A percentile compares a stretch with the other conserved stretches of the same genome.
These are phyloP conservation scores for Apodemia zela DNA, from an alignment of 2,888 invertebrate species.

Conservation along the genomic window DNA sequence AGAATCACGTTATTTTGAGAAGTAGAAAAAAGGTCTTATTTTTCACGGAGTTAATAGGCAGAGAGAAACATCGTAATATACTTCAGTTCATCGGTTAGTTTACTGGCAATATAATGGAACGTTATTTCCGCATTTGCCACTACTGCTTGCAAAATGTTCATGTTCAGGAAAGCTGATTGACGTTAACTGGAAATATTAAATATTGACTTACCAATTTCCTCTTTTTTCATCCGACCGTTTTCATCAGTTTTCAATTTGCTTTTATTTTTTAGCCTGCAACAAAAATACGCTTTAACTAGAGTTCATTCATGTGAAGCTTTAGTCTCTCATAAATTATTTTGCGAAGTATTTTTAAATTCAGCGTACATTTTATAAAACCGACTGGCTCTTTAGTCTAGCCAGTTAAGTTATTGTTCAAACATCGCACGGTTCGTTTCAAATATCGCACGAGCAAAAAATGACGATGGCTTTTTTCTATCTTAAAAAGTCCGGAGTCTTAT, in stretches of 20 bases:
- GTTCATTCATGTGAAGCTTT: neutral
- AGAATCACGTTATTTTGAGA: no score
- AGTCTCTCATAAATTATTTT: constrained; percentile 5
- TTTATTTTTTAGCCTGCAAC: constrained; percentile 63
- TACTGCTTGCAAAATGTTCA: constrained; percentile 1
- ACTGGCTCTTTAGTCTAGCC: neutral
- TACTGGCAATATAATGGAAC: no score
- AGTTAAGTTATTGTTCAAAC: no score
- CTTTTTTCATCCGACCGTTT: constrained; percentile 50
- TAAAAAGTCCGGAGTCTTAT: no score
- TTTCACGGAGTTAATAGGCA: no score
- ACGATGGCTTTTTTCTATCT: no score
- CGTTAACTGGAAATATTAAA: constrained; percentile 20
- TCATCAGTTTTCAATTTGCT: constrained; percentile 56
- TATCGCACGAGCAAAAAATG: no score
- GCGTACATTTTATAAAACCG: neutral
- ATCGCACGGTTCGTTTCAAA: no score
- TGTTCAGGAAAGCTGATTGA: constrained; percentile 19
- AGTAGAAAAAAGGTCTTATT: no score
- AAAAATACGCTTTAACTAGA: constrained; percentile 25
- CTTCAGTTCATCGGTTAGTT: no score
- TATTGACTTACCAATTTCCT: constrained; percentile 54
- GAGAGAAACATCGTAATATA: no score
- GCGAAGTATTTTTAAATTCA: neutral
- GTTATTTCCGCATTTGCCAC: no score